Percentiles rank a stretch among this genome's conserved stretches.
Conservation (phyloP, 1,140 invertebrate genomes). For the Panonychus citri region DNA sequence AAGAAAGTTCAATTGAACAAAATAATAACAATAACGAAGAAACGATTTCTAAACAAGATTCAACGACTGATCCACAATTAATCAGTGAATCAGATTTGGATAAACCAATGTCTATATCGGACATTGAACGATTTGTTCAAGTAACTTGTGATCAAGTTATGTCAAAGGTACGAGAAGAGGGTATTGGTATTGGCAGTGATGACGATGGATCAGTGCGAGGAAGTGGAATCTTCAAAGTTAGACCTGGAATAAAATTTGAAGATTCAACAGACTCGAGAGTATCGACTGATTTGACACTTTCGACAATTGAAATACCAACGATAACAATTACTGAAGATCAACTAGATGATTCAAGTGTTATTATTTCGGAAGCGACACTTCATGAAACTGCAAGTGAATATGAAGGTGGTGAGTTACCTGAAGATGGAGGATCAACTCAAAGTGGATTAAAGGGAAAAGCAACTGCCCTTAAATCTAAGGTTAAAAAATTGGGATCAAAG, state of each 20-base stretch:
- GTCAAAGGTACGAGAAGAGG: not conserved
- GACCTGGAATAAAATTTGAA: not conserved
- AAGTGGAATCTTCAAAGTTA: not conserved
- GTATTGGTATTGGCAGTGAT: not conserved
- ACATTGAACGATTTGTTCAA: not conserved
- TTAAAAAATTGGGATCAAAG: not conserved
- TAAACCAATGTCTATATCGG: not conserved
- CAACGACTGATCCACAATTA: not conserved
- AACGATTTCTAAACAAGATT: not conserved
- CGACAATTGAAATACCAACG: not conserved
- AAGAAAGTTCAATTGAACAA: not conserved
- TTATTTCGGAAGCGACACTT: not conserved
- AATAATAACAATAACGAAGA: not conserved
- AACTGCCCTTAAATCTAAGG: not conserved
- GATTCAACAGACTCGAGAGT: not conserved
- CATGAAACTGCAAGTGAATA: not conserved
- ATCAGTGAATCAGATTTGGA: not conserved
- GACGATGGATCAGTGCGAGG: not conserved
- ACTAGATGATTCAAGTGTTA: not conserved
- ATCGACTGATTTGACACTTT: not conserved
- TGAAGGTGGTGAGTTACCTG: not conserved
- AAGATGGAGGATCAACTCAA: not conserved
- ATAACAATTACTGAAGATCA: not conserved
- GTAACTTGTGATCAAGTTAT: not conserved
- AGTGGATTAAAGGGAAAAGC: not conserved